Base-by-base conservation (phyloP, 2,888 invertebrate genomes). In the Orthosia gothica region DNA sequence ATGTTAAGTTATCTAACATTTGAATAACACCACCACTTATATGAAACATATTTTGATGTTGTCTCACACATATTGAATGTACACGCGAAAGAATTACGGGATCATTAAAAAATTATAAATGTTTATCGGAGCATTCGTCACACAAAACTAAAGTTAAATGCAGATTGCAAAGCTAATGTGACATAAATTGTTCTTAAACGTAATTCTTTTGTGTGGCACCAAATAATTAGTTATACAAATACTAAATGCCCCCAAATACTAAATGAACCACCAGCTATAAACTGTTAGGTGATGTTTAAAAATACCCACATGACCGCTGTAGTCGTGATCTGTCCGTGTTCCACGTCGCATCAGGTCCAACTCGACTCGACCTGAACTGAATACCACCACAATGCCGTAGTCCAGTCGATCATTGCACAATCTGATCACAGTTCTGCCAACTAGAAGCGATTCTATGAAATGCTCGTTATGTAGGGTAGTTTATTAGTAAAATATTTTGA, bases 231-330 rank as follows among this genome's bases (percentile, higher is more conserved):
- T 70, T 52, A 62, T 49, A 61, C 26, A 65, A 65, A 62, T 81
- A 59, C 32, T 32, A 32, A 32, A 32, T 32, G 32, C 32, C 32
- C 66, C 70, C 76, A 62, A 62, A 66, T 81, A 81, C 76, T 81
- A 68, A 74, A 86, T 79, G 80, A 84, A 79, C 70, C 86, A 80
- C 79, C 55, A 81, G 90, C 91, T 92, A 91, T 89, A 91, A 92
- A 54, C 71, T 69, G 61, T 83, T 77, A 84, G 74, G 75, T 69
- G 67, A 78, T 81, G 79, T 93, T 94, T 95, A 95, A 95, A 95
- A 95, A 95, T 90, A 93, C 95, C 95, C 95, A 95, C 95, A 95
- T 95, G 95, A 94, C 68, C 69, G 76, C 76, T 68, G 32, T 82
- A 82, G 73, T 70, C 82, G 82, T 76, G 70, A 58, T 67, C 69